Percentiles rank a stretch among this genome's conserved stretches.
Evolutionary conservation across 2,113 vertebrate genomes (phyloP).

Genomic region (Coreoperca whiteheadi): DNA sequence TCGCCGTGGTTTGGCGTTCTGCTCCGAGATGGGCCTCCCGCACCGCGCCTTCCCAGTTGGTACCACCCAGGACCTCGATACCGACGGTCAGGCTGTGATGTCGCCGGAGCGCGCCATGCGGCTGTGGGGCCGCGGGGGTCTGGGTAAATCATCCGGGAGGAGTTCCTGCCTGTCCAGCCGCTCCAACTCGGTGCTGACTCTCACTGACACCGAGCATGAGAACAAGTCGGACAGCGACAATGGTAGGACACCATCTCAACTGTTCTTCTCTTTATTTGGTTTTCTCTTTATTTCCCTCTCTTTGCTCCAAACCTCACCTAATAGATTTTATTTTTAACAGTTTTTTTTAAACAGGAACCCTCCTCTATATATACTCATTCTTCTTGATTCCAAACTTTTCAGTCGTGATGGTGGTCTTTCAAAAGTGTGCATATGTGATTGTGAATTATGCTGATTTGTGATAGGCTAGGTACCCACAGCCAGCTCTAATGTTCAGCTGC

Average conservation of each 20-base stretch:
- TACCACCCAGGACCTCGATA: slow-evolving; percentile 91
- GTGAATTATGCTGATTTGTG: not conserved
- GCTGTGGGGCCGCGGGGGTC: slow-evolving; percentile 92
- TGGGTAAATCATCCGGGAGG: slow-evolving; percentile 93
- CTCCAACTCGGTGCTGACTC: slow-evolving; percentile 98
- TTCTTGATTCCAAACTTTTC: not conserved
- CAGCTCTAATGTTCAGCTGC: not conserved
- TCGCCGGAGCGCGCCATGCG: slow-evolving; percentile 97
- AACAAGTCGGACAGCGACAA: slow-evolving; percentile 99
- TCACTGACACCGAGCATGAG: slow-evolving; percentile 98
- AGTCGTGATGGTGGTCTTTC: not conserved
- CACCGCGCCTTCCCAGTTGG: slow-evolving; percentile 96
- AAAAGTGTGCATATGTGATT: no score
- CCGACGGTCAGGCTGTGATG: slow-evolving; percentile 94
- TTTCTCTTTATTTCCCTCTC: not conserved
- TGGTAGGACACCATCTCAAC: slow-evolving; percentile 80
- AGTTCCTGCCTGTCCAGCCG: slow-evolving; percentile 98
- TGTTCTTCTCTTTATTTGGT: not conserved
- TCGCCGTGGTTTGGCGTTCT: slow-evolving; percentile 95
- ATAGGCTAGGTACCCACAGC: not conserved
- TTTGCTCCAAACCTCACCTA: not conserved
- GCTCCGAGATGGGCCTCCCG: slow-evolving; percentile 96
- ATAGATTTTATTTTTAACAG: not conserved
- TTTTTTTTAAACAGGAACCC: not conserved
- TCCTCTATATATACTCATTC: not conserved